Evolutionary conservation across 2,113 vertebrate species (phyloP), one percentile per base, ranked within the genome.

Genomic region (Mastomys natalensis): DNA sequence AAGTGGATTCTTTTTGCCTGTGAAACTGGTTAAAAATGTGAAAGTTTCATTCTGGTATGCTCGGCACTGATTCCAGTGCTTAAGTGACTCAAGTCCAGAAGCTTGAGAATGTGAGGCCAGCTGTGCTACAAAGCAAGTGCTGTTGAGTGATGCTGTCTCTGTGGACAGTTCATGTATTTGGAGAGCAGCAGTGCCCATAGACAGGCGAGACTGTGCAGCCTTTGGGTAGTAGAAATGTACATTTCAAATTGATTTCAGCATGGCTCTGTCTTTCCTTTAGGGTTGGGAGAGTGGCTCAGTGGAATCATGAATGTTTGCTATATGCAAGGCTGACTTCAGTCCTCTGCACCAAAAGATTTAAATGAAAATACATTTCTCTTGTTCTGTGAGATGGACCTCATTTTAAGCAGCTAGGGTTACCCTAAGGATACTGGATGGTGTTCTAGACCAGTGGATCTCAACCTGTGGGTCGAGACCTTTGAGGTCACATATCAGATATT

Each of bases 1-100:
- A n/a, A 92, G 22, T 86, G 81, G 34, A 19, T 24, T 62, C 19
- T 68, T 89, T 85, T 93, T 93, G 77, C 48, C 94, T 58, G 60
- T 89, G 45, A 95, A 87, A 93, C 58, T 91, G 58, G n/a, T 94
- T 66, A 80, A 81, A 90, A 90, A 40, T 62, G 37, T 76, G 48
- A 66, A 73, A 37, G 15, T 88, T 21, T 70, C 11, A 12, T 22
- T 13, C 21, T 51, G 26, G 24, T 82, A 17, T 29, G n/a, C n/a
- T 62, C 1, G 7, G 22, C 80, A 58, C 37, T 53, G 22, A 29
- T 43, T 37, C 60, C 60, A 85, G 60, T 10, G 43, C 43, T 70
- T 48, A 70, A 45, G 85, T n/a, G 45, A 24, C 45, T 62, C 45
- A 64, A 66, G 16, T 34, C 43, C 2, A 5, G 16, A 51, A 51